Percentiles rank a stretch among this genome's conserved stretches.
These are phyloP conservation scores for Caprella mutica DNA, from an alignment of 2,888 invertebrate species.

Conservation along the genomic window DNA sequence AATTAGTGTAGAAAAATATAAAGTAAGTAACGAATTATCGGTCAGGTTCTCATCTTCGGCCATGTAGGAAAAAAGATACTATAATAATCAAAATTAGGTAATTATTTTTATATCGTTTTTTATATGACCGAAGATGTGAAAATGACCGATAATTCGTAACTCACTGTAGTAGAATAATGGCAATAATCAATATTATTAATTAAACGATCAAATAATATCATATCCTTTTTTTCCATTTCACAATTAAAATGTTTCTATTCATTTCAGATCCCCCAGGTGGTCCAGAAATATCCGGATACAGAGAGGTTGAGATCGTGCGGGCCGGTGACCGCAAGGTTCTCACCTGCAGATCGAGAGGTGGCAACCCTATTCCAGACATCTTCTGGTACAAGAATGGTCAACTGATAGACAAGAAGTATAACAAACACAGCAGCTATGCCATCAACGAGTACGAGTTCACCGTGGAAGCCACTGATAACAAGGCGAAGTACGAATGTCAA, in stretches of 20 bases:
- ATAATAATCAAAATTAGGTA: too few relatives aligned
- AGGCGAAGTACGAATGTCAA: constrained; percentile 31
- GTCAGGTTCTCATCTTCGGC: too few relatives aligned
- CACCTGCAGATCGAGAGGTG: constrained; percentile 80
- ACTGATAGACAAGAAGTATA: constrained; percentile 53
- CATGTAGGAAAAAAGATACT: too few relatives aligned
- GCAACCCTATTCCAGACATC: constrained; percentile 90
- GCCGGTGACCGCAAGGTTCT: constrained; percentile 77
- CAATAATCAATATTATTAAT: too few relatives aligned
- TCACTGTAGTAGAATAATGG: too few relatives aligned
- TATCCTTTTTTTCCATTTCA: too few relatives aligned
- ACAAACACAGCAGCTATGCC: constrained; percentile 34
- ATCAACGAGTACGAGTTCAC: constrained; percentile 28
- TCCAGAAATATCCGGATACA: constrained; percentile 86
- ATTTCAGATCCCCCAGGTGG: constrained; percentile 73
- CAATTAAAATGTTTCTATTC: background rate
- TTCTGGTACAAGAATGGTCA: constrained; percentile 90
- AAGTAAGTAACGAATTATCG: too few relatives aligned
- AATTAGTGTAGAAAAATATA: too few relatives aligned
- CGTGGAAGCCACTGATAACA: constrained; percentile 27
- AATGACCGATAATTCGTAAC: too few relatives aligned
- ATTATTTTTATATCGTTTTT: too few relatives aligned
- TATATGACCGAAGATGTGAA: too few relatives aligned
- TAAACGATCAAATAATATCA: too few relatives aligned
- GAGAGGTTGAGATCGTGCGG: constrained; percentile 71